Base-by-base conservation (phyloP, 2,113 vertebrate genomes). In the Anthoscopus minutus region DNA sequence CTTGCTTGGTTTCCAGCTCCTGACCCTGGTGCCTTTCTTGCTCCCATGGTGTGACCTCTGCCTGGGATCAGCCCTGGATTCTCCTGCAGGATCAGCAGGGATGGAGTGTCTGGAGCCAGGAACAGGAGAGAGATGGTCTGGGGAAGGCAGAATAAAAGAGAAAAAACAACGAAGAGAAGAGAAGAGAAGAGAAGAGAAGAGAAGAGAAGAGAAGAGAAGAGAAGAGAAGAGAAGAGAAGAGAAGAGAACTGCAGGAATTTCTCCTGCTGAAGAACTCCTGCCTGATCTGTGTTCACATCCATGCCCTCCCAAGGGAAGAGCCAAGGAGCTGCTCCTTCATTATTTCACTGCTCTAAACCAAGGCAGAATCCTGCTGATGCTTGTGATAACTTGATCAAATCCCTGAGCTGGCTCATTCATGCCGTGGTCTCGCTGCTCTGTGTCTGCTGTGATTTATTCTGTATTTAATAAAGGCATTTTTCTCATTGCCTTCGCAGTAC, bases 101-200 rank as follows among this genome's bases (percentile, higher is more conserved):
- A 1, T 40, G 70, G 57, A 18, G 25, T 3, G 19, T 31, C 27
- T 14, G 71, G 66, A 67, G 72, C 2, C 31, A 24, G 71, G 51
- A 13, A 2, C 2, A 7, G 8, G 61, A 61, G 11, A 0, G 31
- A 24, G 57, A 4, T 2, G 4, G 3, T 17, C 50, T 61, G 37
- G 3, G 7, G 7, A n/a, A 88, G 54, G 60, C 12, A 33, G 71
- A 62, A 69, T 10, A 6, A 20, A 15, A 21, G 56, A 66, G 61
- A 28, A 76, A 14, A 50, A 37, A 37, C 7, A 12, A 31, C 48
- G n/a, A 23, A 10, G 30, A 15, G 33, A n/a, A 3, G 22, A 53
- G 21, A 17, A 2, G 11, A 60, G 9, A 15, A 4, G 7, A 47
- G 9, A 11, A 8, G 13, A 48, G 19, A 16, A 5, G 23, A 21